Evolutionary conservation across 2,888 invertebrate species (phyloP).

Genomic region (Drosophila mulleri): DNA sequence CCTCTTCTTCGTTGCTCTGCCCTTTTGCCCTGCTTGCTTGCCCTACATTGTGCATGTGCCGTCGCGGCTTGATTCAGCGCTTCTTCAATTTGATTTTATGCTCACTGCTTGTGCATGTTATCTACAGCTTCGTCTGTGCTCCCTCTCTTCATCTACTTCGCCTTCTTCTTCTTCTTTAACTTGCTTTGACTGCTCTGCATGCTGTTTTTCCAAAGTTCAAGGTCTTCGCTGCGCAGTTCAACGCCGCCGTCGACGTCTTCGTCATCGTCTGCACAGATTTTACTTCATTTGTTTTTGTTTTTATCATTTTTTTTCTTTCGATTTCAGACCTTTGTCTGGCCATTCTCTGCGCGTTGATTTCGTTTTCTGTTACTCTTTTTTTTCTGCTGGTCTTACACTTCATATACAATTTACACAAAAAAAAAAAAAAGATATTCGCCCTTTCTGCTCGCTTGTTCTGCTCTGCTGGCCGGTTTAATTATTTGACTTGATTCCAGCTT

Average conservation of each 20-base stretch:
- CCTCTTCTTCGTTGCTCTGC: not conserved
- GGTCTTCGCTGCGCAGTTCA: constrained; percentile 63
- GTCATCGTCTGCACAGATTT: constrained; percentile 55
- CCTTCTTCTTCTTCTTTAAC: constrained; percentile 2
- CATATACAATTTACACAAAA: constrained; percentile 9
- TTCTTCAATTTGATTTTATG: constrained; percentile 52
- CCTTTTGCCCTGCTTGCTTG: constrained; percentile 29
- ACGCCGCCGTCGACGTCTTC: constrained; percentile 46
- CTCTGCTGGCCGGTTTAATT: constrained; percentile 69
- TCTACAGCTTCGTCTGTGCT: constrained; percentile 6
- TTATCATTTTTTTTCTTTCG: constrained; percentile 16
- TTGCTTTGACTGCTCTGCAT: constrained; percentile 35
- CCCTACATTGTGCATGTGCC: constrained; percentile 50
- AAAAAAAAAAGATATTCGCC: constrained; percentile 35
- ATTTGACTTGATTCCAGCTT: constrained; percentile 65
- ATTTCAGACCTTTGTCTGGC: constrained; percentile 49
- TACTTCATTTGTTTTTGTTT: constrained; percentile 44
- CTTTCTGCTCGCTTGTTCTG: constrained; percentile 62
- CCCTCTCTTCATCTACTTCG: not conserved
- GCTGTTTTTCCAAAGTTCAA: constrained; percentile 70
- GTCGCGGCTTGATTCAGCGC: constrained; percentile 52
- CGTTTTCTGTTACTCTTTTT: constrained; percentile 4
- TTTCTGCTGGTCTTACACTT: constrained; percentile 9
- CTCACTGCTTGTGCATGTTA: constrained; percentile 44
- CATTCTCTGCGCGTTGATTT: constrained; percentile 16